These are phyloP conservation scores for Oncorhynchus gorbuscha DNA, from an alignment of 2,113 vertebrate genomes.

Conservation along the genomic window DNA sequence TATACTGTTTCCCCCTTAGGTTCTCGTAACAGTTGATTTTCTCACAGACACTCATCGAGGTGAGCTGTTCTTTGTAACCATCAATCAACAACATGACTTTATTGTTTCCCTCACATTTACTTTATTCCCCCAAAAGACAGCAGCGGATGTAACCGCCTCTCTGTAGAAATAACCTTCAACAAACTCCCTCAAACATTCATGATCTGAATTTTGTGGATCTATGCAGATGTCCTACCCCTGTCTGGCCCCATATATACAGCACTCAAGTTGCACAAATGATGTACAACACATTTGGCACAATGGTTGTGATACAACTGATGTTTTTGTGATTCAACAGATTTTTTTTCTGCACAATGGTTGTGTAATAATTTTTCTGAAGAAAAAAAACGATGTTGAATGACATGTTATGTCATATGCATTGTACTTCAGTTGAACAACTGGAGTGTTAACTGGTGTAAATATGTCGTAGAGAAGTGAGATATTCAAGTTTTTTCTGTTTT, in stretches of 20 bases:
- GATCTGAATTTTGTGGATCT: slow-evolving; percentile 68
- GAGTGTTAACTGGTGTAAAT: slow-evolving; percentile 55
- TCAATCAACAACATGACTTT: not conserved
- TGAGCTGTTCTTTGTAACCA: not conserved
- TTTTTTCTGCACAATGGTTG: no score
- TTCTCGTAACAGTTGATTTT: not conserved
- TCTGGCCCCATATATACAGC: slow-evolving; percentile 6
- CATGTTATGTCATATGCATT: no score
- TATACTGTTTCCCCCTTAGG: not conserved
- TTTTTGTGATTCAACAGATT: no score
- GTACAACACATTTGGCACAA: slow-evolving; percentile 22
- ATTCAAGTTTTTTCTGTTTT: slow-evolving; percentile 1
- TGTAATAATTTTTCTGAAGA: no score
- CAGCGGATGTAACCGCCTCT: slow-evolving; percentile 40
- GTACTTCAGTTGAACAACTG: no score
- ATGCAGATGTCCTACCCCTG: slow-evolving; percentile 65
- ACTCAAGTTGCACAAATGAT: slow-evolving; percentile 10
- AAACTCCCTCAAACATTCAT: slow-evolving; percentile 11
- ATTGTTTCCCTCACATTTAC: not conserved
- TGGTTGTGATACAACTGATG: no score
- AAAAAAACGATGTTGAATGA: no score
- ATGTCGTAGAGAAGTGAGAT: slow-evolving; percentile 56
- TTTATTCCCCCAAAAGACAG: slow-evolving; percentile 37
- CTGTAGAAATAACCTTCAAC: not conserved
- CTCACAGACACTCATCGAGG: not conserved